A percentile compares a stretch with the other conserved stretches of the same genome.
These are phyloP conservation scores for Sturnus vulgaris DNA, from an alignment of 2,113 vertebrate genomes.

Conservation along the genomic window DNA sequence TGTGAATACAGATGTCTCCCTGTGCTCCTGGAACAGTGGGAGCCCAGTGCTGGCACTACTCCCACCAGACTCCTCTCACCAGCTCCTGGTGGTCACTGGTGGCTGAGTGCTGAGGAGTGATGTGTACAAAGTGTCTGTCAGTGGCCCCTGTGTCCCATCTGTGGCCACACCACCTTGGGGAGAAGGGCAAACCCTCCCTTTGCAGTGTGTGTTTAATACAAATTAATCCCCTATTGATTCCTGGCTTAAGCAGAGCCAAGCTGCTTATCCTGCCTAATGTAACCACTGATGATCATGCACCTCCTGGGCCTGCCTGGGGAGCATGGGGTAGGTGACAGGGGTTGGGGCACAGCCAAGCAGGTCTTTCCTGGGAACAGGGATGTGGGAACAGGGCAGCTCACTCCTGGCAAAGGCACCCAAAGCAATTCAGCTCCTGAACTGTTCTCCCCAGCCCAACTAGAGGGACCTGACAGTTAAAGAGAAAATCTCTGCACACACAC, in stretches of 20 bases:
- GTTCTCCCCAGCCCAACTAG: background rate
- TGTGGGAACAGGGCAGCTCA: fast-evolving
- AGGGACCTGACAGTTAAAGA: background rate
- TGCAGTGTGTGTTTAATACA: background rate
- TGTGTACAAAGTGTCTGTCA: fast-evolving
- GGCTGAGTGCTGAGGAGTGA: background rate
- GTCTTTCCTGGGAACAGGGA: background rate
- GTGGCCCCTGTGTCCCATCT: fast-evolving
- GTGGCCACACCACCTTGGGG: background rate
- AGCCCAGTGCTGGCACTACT: background rate
- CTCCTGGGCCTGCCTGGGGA: background rate
- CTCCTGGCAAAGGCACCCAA: background rate
- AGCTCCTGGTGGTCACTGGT: background rate
- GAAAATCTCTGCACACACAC: background rate
- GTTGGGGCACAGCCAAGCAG: background rate
- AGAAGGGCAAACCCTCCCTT: background rate
- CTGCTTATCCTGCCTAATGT: background rate
- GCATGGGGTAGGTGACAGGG: fast-evolving
- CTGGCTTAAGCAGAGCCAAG: conserved; percentile 11
- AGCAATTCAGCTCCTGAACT: background rate
- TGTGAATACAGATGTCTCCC: fast-evolving
- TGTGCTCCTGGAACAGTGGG: background rate
- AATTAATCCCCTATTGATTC: conserved; percentile 21
- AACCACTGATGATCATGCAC: background rate
- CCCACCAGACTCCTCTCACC: fast-evolving